Evolutionary conservation across 1,140 invertebrate genomes (phyloP).

Genomic region (Psilanteris sp.): DNA sequence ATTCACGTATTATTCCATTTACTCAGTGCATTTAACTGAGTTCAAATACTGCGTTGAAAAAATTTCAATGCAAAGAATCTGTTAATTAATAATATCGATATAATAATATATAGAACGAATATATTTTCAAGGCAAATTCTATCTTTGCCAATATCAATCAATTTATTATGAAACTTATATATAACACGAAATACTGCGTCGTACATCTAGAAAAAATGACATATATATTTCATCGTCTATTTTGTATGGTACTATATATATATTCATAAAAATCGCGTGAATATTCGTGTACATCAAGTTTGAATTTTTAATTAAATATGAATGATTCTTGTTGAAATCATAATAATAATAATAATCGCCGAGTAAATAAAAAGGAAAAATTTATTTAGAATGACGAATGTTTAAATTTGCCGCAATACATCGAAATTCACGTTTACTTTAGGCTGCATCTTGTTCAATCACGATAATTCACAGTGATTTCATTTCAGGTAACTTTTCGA

Average conservation of each 20-base stretch:
- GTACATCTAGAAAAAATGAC: too few relatives aligned
- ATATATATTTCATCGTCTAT: too few relatives aligned
- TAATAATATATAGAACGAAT: too few relatives aligned
- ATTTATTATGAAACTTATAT: slow-evolving; percentile 5
- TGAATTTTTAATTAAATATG: slow-evolving; percentile 27
- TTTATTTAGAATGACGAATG: neutral
- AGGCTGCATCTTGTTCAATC: slow-evolving; percentile 9
- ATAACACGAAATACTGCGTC: too few relatives aligned
- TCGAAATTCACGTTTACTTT: slow-evolving; percentile 39
- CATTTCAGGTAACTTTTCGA: slow-evolving; percentile 39
- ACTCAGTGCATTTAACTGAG: neutral
- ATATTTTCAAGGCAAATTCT: too few relatives aligned
- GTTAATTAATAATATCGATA: too few relatives aligned
- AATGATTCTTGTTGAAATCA: slow-evolving; percentile 1
- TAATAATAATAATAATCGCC: neutral
- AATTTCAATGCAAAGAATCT: neutral
- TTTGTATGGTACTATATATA: too few relatives aligned
- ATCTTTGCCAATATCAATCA: slow-evolving; percentile 1
- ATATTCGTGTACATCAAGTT: slow-evolving; percentile 4
- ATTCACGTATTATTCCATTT: neutral
- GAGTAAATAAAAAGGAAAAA: slow-evolving; percentile 2
- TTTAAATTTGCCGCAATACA: slow-evolving; percentile 23
- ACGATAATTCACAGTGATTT: slow-evolving; percentile 30
- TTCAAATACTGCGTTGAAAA: neutral
- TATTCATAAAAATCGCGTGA: too few relatives aligned